Evolutionary conservation across 1,140 invertebrate genomes (phyloP), one percentile per base, ranked within the genome.

Genomic region (Aphis gossypii): DNA sequence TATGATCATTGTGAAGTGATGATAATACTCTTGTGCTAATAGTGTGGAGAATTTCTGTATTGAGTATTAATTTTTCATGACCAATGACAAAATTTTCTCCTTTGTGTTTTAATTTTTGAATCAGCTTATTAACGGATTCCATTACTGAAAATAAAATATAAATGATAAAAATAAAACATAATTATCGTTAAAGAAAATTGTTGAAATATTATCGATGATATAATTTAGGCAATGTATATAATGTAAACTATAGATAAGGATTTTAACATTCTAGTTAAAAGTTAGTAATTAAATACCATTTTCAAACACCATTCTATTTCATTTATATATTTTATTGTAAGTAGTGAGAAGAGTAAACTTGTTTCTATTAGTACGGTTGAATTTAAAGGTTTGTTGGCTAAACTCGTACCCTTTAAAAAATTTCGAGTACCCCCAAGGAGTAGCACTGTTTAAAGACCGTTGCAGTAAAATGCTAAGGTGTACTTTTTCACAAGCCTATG

Each of bases 131-230:
- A 84, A 93, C 38, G n/a, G 84, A 82, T 86, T 93, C 92, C 92
- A 93, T 93, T 86, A 86, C 92, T 93, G 46, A 84, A 93, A 84
- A 82, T 51, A 84, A 93, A 84, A 82, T 51, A 51, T 51, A 51
- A 51, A 51, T 51, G 3, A 51, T 51, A 20, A 35, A 54, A 54
- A n/a, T 84, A 23, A 86, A 48, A n/a, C n/a, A 87, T 23, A 44
- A 14, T 44, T 83, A 38, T 38, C 41, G 20, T 83, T 0, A 38
- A 23, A 8, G 6, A 60, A 25, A 60, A 83, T 83, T 38, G 5
- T 83, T 84, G 1, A 87, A 87, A 87, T 87, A 87, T 76, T 76
- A 76, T 4, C 5, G 5, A 76, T 30, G 9, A 4, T 14, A 68
- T 68, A 60, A 68, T 68, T 18, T 2, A n/a, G 30, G 14, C 30